Evolutionary conservation across 1,140 invertebrate species (phyloP).

Genomic region (Whitmania pigra): DNA sequence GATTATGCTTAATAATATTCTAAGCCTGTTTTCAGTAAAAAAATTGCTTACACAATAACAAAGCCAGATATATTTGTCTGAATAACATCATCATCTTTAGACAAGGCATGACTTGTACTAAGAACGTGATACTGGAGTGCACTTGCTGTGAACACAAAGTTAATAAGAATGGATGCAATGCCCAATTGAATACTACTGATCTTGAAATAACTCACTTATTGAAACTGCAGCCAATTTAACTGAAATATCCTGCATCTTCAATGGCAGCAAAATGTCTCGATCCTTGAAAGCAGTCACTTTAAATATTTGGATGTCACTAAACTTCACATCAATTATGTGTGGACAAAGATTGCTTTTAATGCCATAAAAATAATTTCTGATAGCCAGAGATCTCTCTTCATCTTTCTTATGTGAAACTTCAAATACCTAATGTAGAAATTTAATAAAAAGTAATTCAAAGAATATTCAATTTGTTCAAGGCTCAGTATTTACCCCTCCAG

Average conservation of each 20-base stretch:
- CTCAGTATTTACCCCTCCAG: slow-evolving; percentile 69
- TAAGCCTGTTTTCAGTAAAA: neutral
- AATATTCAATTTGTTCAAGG: neutral
- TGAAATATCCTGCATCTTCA: slow-evolving; percentile 4
- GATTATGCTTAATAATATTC: slow-evolving; percentile 20
- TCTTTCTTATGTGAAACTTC: slow-evolving; percentile 68
- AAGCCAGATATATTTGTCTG: slow-evolving; percentile 79
- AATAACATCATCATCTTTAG: slow-evolving; percentile 62
- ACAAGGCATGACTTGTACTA: slow-evolving; percentile 58
- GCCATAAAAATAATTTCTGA: slow-evolving; percentile 93
- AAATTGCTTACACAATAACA: slow-evolving; percentile 71
- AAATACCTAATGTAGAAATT: slow-evolving; percentile 37
- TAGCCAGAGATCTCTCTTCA: slow-evolving; percentile 59
- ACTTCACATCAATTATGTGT: slow-evolving; percentile 38
- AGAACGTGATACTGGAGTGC: slow-evolving; percentile 74
- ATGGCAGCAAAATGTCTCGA: neutral
- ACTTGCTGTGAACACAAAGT: slow-evolving; percentile 28
- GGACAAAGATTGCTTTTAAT: slow-evolving; percentile 64
- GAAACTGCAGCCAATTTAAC: neutral
- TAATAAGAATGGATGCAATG: neutral
- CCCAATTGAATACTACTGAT: neutral
- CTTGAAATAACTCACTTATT: neutral
- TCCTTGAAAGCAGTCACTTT: slow-evolving; percentile 61
- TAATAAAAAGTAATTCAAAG: neutral
- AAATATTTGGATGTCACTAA: slow-evolving; percentile 66